Percentiles rank a stretch among this genome's conserved stretches.
Conservation (phyloP, 2,113 vertebrate genomes). For the Balaeniceps rex region DNA sequence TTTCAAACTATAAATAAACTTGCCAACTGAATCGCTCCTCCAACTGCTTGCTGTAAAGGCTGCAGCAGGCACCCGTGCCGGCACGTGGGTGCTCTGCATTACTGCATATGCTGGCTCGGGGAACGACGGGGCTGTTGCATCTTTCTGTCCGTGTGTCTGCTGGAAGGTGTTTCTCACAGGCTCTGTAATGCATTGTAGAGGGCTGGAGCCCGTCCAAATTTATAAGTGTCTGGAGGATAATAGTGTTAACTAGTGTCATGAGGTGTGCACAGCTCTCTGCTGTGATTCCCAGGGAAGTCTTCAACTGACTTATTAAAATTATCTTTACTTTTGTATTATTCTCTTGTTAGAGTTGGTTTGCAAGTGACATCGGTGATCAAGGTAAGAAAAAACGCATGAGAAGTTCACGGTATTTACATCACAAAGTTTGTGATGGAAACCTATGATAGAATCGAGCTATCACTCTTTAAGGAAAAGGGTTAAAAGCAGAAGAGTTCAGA, state of each 20-base stretch:
- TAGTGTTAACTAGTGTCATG: too few species aligned
- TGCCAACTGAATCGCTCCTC: neutral
- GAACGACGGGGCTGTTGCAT: rapidly evolving
- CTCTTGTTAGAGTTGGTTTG: neutral
- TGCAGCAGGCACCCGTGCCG: neutral
- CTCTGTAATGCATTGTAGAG: neutral
- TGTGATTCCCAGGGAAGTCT: neutral
- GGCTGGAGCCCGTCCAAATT: neutral
- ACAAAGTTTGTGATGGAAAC: neutral
- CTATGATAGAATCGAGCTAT: neutral
- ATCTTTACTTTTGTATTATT: neutral
- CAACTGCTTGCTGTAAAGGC: neutral
- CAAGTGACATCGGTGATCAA: neutral
- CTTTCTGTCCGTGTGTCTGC: neutral
- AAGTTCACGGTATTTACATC: neutral
- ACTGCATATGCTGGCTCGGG: neutral
- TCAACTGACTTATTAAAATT: neutral
- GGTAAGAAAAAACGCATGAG: neutral
- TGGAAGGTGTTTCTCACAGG: neutral
- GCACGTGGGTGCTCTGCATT: neutral
- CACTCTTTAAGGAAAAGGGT: neutral
- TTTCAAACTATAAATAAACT: neutral
- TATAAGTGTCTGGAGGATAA: neutral
- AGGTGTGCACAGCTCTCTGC: neutral
- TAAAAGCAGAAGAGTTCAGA: neutral